A percentile compares a stretch with the other conserved stretches of the same genome.
Evolutionary conservation across 2,888 invertebrate genomes (phyloP).

Genomic region (Drosophila tripunctata): DNA sequence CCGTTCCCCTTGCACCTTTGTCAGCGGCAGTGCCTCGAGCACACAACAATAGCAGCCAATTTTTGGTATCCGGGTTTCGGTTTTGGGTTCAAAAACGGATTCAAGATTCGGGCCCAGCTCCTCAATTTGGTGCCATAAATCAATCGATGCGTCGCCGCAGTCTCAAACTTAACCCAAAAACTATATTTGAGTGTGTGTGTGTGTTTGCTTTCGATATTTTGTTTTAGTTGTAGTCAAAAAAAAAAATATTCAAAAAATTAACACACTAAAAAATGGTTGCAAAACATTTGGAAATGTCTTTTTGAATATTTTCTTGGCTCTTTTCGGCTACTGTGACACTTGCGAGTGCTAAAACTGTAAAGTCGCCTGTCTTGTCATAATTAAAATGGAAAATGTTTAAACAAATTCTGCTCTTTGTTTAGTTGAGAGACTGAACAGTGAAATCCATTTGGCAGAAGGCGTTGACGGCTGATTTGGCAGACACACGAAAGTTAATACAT

Average conservation of each 20-base stretch:
- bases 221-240: slow-evolving; percentile 31
- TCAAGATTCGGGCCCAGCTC: slow-evolving; percentile 42
- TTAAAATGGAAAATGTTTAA: slow-evolving; percentile 60
- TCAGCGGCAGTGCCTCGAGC: slow-evolving; percentile 15
- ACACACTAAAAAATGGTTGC: slow-evolving; percentile 56
- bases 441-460: slow-evolving; percentile 69
- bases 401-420: slow-evolving; percentile 51
- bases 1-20: slow-evolving; percentile 39
- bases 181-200: slow-evolving; percentile 1
- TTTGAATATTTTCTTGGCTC: slow-evolving; percentile 13
- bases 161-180: slow-evolving; percentile 45
- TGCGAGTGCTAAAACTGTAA: slow-evolving; percentile 69
- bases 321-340: slow-evolving; percentile 51
- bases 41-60: slow-evolving; percentile 33
- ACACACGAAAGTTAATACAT: slow-evolving; percentile 49
- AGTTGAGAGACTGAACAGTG: slow-evolving; percentile 19
- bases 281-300: slow-evolving; percentile 62
- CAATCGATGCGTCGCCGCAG: slow-evolving; percentile 75
- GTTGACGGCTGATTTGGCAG: slow-evolving; percentile 68
- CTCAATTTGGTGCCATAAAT: slow-evolving; percentile 82
- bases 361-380: slow-evolving; percentile 75
- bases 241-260: slow-evolving; percentile 20
- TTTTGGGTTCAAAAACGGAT: slow-evolving; percentile 21
- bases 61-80: slow-evolving; percentile 43
- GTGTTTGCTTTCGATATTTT: slow-evolving; percentile 23